Conservation (phyloP, 2,113 vertebrate genomes). For the Myotis yumanensis region DNA sequence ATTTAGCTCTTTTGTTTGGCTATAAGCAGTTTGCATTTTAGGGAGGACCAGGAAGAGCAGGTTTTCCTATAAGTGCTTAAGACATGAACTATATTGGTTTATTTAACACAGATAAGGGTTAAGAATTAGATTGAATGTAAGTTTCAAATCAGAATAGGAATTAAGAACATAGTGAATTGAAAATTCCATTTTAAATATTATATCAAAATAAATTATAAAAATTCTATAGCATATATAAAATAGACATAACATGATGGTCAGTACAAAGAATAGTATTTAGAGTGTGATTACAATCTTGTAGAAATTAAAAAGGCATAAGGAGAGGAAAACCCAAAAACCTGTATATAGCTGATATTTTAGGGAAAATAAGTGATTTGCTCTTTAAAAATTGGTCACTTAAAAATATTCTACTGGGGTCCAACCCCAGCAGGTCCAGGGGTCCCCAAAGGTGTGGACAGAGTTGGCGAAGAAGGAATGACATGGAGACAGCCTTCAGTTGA, state of each 20-base stretch:
- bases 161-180: background rate
- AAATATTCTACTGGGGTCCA: too few relatives aligned
- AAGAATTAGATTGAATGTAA: slow-evolving; percentile 18
- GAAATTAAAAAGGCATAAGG: background rate
- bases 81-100: background rate
- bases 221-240: background rate
- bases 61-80: background rate
- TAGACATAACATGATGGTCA: background rate
- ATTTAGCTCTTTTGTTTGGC: background rate
- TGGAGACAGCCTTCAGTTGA: too few relatives aligned
- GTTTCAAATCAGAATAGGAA: slow-evolving; percentile 15
- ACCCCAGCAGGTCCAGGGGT: too few relatives aligned
- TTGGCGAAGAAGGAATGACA: too few relatives aligned
- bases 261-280: background rate
- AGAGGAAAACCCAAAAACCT: background rate
- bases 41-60: background rate
- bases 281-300: background rate
- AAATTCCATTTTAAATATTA: background rate
- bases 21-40: background rate
- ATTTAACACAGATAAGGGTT: background rate
- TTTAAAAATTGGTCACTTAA: background rate
- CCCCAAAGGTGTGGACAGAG: too few relatives aligned
- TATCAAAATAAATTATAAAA: background rate
- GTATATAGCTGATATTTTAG: background rate
- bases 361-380: background rate